Evolutionary conservation across 2,797 vertebrate species (phyloP), one percentile per base, ranked within the genome.

Genomic region (Bovichtus variegatus): DNA sequence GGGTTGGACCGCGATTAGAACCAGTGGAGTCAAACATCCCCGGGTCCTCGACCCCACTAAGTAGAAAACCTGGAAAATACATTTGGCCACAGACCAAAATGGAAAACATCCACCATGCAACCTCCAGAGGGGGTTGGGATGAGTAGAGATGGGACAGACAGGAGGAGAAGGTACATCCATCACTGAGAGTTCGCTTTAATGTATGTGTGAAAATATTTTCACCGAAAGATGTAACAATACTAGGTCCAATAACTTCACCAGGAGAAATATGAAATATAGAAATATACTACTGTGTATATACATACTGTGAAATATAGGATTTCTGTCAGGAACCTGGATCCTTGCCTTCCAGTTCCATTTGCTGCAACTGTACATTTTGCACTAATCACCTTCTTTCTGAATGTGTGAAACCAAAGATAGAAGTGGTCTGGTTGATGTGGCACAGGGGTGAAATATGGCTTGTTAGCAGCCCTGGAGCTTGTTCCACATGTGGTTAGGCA

Each of bases 31-130:
- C 85, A 90, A 93, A 91, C 93, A 92, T 94, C 91, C 89, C 78
- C 80, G 77, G 83, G 93, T 92, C 85, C 85, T 83, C 76, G 77
- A 91, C 91, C 93, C 92, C 82, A 61, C 84, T 92, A 93, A 95
- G 85, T 92, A 86, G 93, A 95, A 91, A 94, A 95, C 92, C 95
- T 94, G 93, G 94, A 93, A 94, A 95, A 95, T 91, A 89, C 88
- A 93, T 95, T 93, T 93, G 92, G 91, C 92, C 71, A 74, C 77
- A 80, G 81, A 76, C 85, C 81, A 81, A 93, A 93, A 90, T 87
- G 88, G 80, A 87, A 90, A 92, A 92, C 82, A 91, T 91, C 78
- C 84, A 84, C 63, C 58, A 15, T 76, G 55, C n/a, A 71, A 16
- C 54, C 72, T 82, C 71, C 78, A 84, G 63, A 41, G 64, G 80